Conservation (phyloP, 2,113 vertebrate genomes). For the Xiphophorus maculatus region DNA sequence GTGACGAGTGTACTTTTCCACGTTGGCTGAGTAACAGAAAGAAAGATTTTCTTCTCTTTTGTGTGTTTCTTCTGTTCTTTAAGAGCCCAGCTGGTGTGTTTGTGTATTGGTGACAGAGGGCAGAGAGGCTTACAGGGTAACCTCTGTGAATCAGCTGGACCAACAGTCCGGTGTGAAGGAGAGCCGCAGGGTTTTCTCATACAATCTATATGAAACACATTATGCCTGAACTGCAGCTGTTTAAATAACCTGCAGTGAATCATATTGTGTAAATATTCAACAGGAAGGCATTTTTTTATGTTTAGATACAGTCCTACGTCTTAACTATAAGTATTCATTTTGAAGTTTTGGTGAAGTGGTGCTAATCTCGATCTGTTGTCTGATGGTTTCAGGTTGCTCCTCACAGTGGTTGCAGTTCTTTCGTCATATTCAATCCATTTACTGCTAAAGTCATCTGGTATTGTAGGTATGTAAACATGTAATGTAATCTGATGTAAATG, state of each 20-base stretch:
- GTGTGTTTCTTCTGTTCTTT: slow-evolving; percentile 2
- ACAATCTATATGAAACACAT: slow-evolving; percentile 15
- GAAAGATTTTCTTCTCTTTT: slow-evolving; percentile 12
- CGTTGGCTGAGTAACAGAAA: slow-evolving; percentile 8
- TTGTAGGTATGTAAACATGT: slow-evolving; percentile 86
- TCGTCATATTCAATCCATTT: slow-evolving; percentile 97
- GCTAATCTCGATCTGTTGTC: not conserved
- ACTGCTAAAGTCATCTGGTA: slow-evolving; percentile 93
- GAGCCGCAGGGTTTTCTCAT: slow-evolving; percentile 31
- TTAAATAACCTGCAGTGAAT: slow-evolving; percentile 31
- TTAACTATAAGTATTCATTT: not conserved
- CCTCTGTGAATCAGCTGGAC: slow-evolving; percentile 48
- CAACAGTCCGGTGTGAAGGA: slow-evolving; percentile 44
- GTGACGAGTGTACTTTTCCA: slow-evolving; percentile 26
- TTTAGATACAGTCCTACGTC: not conserved
- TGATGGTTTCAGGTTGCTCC: slow-evolving; percentile 84
- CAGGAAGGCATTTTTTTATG: not conserved
- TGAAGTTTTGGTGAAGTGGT: not conserved
- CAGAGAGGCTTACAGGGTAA: slow-evolving; percentile 31
- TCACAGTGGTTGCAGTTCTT: slow-evolving; percentile 89
- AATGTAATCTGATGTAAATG: not conserved
- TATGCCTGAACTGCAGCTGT: slow-evolving; percentile 54
- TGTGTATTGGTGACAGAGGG: slow-evolving; percentile 18
- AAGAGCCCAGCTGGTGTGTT: slow-evolving; percentile 47
- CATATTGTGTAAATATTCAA: slow-evolving; percentile 1